Evolutionary conservation across 2,113 vertebrate species (phyloP).

Genomic region (Herpailurus yagouaroundi): DNA sequence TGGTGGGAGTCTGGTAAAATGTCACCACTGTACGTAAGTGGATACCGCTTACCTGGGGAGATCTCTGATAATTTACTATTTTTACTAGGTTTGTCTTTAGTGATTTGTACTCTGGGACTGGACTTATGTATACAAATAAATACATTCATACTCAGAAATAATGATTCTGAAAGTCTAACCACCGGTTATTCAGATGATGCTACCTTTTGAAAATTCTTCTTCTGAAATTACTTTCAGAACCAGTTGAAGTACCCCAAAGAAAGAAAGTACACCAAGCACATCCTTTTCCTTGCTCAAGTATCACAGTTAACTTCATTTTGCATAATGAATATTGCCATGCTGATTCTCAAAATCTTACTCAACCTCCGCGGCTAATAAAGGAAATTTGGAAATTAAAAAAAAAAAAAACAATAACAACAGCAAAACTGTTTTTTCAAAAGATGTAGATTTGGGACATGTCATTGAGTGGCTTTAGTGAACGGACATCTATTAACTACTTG

Average conservation of each 20-base stretch:
- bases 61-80: not conserved
- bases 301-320: not conserved
- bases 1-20: no score
- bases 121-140: not conserved
- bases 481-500: not conserved
- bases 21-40: fast-evolving
- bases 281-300: not conserved
- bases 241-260: not conserved
- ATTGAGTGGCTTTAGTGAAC: not conserved
- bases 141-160: not conserved
- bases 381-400: not conserved
- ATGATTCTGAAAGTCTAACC: not conserved
- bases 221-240: not conserved
- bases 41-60: not conserved
- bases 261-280: not conserved
- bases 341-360: not conserved
- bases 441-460: not conserved
- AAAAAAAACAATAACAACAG: not conserved
- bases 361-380: not conserved
- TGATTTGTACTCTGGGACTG: not conserved
- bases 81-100: not conserved
- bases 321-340: not conserved
- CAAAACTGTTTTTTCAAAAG: not conserved
- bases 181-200: not conserved
- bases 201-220: not conserved